Percentiles rank a stretch among this genome's conserved stretches.
Evolutionary conservation across 2,888 invertebrate genomes (phyloP).

Genomic region (Dynastes grantii): DNA sequence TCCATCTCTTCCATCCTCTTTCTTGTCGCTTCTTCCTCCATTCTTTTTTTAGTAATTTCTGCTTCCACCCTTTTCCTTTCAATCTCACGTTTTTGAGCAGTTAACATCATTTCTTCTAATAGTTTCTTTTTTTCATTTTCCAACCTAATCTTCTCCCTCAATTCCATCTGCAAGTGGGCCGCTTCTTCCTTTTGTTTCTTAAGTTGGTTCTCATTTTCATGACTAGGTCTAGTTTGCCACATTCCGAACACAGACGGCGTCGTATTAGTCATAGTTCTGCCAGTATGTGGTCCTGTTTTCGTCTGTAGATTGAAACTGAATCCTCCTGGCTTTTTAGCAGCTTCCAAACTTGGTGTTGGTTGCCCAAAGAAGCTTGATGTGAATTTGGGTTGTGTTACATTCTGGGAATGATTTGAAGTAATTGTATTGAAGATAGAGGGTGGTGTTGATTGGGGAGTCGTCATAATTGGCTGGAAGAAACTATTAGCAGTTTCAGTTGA

Average conservation of each 20-base stretch:
- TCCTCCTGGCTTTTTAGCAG: constrained; percentile 11
- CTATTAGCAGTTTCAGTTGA: background rate
- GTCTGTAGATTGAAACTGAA: constrained; percentile 23
- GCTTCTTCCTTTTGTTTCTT: constrained; percentile 30
- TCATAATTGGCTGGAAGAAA: background rate
- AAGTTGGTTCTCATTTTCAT: background rate
- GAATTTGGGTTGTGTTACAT: background rate
- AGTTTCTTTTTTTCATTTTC: constrained; percentile 52
- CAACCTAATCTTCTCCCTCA: constrained; percentile 37
- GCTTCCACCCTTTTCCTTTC: constrained; percentile 28
- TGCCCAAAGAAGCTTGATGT: background rate
- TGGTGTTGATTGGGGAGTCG: background rate
- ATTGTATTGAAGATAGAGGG: background rate
- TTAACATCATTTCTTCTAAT: constrained; percentile 53
- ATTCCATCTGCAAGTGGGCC: constrained; percentile 57
- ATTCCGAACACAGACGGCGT: constrained; percentile 55
- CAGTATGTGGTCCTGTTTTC: background rate
- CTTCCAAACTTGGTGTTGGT: background rate
- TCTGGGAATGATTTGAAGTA: too few species aligned
- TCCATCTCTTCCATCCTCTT: constrained; percentile 54
- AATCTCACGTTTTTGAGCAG: constrained; percentile 44
- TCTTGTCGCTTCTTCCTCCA: constrained; percentile 12
- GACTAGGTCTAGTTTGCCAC: background rate
- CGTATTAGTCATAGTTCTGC: constrained; percentile 17
- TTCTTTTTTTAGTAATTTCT: constrained; percentile 29